Conservation (phyloP, 2,113 vertebrate genomes). For the Myrmecophaga tridactyla region DNA sequence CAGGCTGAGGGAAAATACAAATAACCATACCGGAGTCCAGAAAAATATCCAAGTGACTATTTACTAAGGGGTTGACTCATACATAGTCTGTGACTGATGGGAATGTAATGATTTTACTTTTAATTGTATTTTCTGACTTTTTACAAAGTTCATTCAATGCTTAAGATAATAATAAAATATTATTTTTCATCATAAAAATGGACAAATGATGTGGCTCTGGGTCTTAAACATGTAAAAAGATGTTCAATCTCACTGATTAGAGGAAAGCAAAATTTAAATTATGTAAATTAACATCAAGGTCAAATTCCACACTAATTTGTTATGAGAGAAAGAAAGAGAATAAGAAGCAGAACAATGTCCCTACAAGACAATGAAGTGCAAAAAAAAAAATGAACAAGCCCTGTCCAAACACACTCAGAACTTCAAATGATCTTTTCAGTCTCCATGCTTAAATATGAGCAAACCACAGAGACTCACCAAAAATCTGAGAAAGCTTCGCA, state of each 20-base stretch:
- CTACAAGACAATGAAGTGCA: neutral
- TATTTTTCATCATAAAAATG: neutral
- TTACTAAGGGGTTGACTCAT: too few relatives aligned
- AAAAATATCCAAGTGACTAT: too few relatives aligned
- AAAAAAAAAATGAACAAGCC: neutral
- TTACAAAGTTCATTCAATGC: neutral
- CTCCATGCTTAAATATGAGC: neutral
- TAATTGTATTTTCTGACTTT: constrained; percentile 5
- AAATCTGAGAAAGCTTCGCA: neutral
- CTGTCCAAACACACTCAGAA: neutral
- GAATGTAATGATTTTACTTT: too few relatives aligned
- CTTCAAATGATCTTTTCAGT: neutral
- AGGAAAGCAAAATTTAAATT: constrained; percentile 7
- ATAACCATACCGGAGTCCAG: neutral
- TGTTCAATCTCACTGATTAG: neutral
- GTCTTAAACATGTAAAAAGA: neutral
- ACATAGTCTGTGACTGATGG: too few relatives aligned
- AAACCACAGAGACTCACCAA: neutral
- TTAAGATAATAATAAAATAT: neutral
- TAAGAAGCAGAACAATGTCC: neutral
- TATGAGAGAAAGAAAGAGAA: neutral
- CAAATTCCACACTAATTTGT: neutral
- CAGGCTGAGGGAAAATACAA: neutral
- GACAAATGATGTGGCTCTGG: neutral
- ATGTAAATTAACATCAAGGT: too few relatives aligned